A percentile compares a stretch with the other conserved stretches of the same genome.
Conservation (phyloP, 2,888 invertebrate species). For the Drosophila testacea region DNA sequence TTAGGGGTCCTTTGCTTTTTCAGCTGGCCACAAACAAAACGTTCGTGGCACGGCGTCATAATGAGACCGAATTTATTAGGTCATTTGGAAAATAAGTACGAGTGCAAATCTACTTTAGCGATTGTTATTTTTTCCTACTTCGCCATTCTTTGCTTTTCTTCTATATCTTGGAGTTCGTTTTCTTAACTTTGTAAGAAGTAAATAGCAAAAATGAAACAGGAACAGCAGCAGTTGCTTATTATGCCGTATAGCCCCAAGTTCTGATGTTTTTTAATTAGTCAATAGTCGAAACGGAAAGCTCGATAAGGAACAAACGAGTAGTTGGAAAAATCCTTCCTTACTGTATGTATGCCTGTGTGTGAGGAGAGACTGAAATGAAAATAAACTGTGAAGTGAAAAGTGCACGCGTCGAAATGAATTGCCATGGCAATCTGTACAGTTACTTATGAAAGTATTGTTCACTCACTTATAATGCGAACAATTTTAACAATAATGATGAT, state of each 20-base stretch:
- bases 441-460: slow-evolving; percentile 39
- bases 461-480: slow-evolving; percentile 21
- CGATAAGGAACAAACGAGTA: slow-evolving; percentile 60
- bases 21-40: slow-evolving; percentile 64
- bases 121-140: slow-evolving; percentile 44
- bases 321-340: slow-evolving; percentile 28
- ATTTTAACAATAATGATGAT: slow-evolving; percentile 22
- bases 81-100: slow-evolving; percentile 75
- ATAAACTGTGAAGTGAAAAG: slow-evolving; percentile 62
- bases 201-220: slow-evolving; percentile 21
- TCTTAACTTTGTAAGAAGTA: slow-evolving; percentile 24
- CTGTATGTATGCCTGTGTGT: slow-evolving; percentile 9
- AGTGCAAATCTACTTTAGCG: slow-evolving; percentile 65
- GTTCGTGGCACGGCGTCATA: slow-evolving; percentile 79
- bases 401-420: slow-evolving; percentile 54
- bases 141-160: slow-evolving; percentile 25
- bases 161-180: slow-evolving; percentile 26
- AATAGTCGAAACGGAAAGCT: slow-evolving; percentile 64
- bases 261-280: slow-evolving; percentile 75
- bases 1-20: slow-evolving; percentile 40
- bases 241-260: slow-evolving; percentile 64
- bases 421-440: slow-evolving; percentile 55
- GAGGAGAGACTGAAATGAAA: slow-evolving; percentile 37
- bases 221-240: slow-evolving; percentile 71
- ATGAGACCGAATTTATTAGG: slow-evolving; percentile 80